Evolutionary conservation across 2,888 invertebrate genomes (phyloP).

Genomic region (Drosophila bunnanda): DNA sequence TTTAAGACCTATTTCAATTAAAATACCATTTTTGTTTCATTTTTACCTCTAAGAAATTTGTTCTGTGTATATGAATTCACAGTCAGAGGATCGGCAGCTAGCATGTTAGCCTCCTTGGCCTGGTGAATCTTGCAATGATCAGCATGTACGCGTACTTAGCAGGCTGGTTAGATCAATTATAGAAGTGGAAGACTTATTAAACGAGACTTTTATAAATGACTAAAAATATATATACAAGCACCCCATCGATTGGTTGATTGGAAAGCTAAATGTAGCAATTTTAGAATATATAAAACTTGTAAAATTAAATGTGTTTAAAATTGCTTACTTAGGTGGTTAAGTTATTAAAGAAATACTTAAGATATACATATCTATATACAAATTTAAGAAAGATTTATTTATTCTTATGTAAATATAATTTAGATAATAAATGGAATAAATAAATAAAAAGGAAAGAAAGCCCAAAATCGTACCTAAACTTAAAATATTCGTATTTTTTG

Average conservation of each 20-base stretch:
- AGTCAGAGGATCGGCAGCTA: constrained; percentile 20
- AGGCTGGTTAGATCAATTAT: constrained; percentile 46
- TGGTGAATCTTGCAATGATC: constrained; percentile 36
- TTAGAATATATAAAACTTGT: neutral
- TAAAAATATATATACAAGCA: constrained; percentile 17
- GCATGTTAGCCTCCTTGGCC: constrained; percentile 21
- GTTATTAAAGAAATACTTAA: neutral
- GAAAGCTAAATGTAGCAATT: neutral
- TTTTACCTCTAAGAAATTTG: neutral
- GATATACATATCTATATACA: neutral
- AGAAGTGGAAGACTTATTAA: constrained; percentile 31
- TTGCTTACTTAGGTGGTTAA: neutral
- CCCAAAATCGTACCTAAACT: too few species aligned
- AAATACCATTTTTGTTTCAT: too few species aligned
- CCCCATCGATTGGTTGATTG: constrained; percentile 11
- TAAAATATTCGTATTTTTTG: too few species aligned
- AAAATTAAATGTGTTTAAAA: neutral
- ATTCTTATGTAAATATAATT: too few species aligned
- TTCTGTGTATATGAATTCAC: constrained; percentile 5
- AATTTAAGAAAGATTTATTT: too few species aligned
- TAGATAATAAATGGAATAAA: too few species aligned
- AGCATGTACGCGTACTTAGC: constrained; percentile 45
- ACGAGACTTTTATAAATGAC: constrained; percentile 29
- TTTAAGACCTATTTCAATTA: neutral
- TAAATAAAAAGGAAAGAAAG: too few species aligned